A percentile compares a stretch with the other conserved stretches of the same genome.
phyloP scores from a whole-genome alignment of 2,113 vertebrate species.

The Stegostoma tigrinum region DNA sequence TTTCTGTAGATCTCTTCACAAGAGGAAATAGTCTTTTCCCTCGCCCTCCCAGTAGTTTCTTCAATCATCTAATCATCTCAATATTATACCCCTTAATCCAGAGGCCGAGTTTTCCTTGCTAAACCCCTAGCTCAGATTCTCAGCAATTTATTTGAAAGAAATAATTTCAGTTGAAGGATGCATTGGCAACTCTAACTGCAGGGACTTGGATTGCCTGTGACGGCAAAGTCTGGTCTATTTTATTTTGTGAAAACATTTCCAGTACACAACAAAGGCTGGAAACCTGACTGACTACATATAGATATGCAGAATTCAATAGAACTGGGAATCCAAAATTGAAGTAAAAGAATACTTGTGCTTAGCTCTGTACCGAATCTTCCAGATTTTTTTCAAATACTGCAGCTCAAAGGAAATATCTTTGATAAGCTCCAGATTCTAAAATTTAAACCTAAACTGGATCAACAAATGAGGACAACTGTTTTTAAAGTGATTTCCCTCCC shows the following conservation, averaged over 20 bases:
- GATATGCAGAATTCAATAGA: not conserved
- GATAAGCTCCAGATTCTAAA: not conserved
- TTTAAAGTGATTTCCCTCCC: not conserved
- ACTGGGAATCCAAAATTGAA: not conserved
- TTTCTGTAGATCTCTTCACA: not conserved
- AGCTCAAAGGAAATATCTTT: not conserved
- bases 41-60: not conserved
- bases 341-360: not conserved
- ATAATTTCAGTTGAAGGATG: not conserved
- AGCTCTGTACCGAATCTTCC: not conserved
- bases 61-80: not conserved
- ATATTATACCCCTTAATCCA: not conserved
- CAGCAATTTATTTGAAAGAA: not conserved
- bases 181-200: not conserved
- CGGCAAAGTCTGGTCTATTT: not conserved
- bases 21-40: not conserved
- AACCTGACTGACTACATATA: no score
- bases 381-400: not conserved
- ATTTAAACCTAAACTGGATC: not conserved
- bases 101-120: not conserved
- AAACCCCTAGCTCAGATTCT: not conserved
- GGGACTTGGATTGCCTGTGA: not conserved
- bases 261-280: not conserved
- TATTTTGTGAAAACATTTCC: not conserved
- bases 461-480: not conserved